Evolutionary conservation across 1,140 invertebrate species (phyloP).

Genomic region (Himalopsyche phryganea): DNA sequence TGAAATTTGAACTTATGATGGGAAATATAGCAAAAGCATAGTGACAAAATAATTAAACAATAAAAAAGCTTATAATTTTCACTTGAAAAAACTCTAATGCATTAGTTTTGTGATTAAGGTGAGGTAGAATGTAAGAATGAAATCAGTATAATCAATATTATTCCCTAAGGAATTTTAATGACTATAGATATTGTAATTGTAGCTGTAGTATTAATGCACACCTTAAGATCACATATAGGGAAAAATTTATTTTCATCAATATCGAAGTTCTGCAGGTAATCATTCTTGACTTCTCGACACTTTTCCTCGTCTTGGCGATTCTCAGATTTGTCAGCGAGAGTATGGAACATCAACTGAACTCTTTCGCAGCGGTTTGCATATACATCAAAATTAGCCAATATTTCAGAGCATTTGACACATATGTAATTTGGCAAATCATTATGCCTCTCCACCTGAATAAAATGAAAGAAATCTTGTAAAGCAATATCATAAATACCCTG

Average conservation of each 20-base stretch:
- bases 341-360: constrained; percentile 29
- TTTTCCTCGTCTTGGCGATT: constrained; percentile 16
- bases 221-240: constrained; percentile 26
- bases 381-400: constrained; percentile 21
- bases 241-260: constrained; percentile 28
- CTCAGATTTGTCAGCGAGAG: constrained; percentile 7
- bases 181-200: too few relatives aligned
- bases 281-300: constrained; percentile 11
- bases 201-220: too few relatives aligned
- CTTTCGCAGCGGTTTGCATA: constrained; percentile 29
- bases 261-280: constrained; percentile 17
- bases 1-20: too few relatives aligned
- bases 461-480: constrained; percentile 11
- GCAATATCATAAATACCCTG: constrained; percentile 25
- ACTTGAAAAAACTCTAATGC: too few relatives aligned
- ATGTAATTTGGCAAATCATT: constrained; percentile 15
- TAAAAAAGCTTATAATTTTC: too few relatives aligned
- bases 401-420: constrained; percentile 24
- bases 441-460: constrained; percentile 23
- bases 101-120: too few relatives aligned
- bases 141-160: too few relatives aligned
- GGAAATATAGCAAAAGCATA: too few relatives aligned
- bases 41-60: too few relatives aligned
- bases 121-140: too few relatives aligned
- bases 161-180: too few relatives aligned